A percentile compares a stretch with the other conserved stretches of the same genome.
phyloP scores from a whole-genome alignment of 2,797 vertebrate species.

The Tamandua tetradactyla region DNA sequence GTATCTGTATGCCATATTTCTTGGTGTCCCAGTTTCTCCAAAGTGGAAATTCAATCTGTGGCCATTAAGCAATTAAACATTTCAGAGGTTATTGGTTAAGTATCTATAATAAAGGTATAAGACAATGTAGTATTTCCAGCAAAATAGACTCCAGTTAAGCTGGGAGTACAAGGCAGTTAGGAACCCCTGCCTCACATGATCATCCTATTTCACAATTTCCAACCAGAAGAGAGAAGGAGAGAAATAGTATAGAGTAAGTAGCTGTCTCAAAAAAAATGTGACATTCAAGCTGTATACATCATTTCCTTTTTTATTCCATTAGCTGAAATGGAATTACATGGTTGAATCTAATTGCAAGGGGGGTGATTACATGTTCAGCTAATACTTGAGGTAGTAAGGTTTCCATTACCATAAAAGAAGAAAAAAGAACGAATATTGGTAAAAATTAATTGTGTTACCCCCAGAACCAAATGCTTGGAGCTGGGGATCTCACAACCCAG shows the following conservation, averaged over 20 bases:
- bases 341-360: neutral
- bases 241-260: neutral
- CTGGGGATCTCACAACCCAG: neutral
- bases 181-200: rapidly evolving
- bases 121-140: neutral
- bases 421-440: neutral
- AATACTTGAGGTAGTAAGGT: neutral
- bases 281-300: neutral
- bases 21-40: neutral
- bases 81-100: neutral
- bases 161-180: neutral
- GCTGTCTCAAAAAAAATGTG: neutral
- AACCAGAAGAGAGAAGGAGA: neutral
- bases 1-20: neutral
- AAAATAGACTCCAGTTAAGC: neutral
- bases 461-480: neutral
- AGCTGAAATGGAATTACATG: neutral
- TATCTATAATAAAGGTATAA: neutral
- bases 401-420: neutral
- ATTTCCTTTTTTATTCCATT: neutral
- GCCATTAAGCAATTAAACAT: neutral
- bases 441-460: neutral
- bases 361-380: neutral
- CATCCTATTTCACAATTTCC: neutral
- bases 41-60: neutral